Evolutionary conservation across 2,113 vertebrate genomes (phyloP), one percentile per base, ranked within the genome.

Genomic region (Aramus guarauna): DNA sequence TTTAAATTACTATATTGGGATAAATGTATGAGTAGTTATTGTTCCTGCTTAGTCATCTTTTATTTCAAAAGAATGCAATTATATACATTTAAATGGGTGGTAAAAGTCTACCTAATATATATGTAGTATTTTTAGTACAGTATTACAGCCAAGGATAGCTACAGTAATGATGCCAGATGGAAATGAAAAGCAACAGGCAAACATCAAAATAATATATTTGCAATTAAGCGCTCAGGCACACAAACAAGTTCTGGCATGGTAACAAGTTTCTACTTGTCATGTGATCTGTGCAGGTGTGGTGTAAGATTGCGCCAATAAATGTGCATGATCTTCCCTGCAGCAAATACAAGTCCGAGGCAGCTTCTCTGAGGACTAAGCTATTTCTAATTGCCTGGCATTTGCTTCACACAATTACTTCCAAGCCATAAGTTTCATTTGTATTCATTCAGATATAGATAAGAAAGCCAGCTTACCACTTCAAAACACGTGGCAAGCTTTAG

Each of bases 401-500:
- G 45, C 60, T 82, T 89, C 76, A 92, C 36, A 64, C 64, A 72
- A 63, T 67, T 81, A 89, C 43, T 94, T 86, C 80, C 11, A 7
- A 87, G 66, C 36, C 8, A 0, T 32, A 93, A 76, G 74, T 64
- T 95, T 94, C 15, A 52, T 1, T 22, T 30, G 34, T 37, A 20
- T 60, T 92, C 89, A 91, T 23, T 62, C 37, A 62, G 36, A 30
- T 60, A 86, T 0, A 91, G 64, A 55, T 39, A 88, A 60, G 48
- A 86, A 93, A 60, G 52, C 34, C 29, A 94, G 22, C 98, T 98
- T 97, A 99, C 99, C 98, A 99, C 99, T 98, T 99, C 99, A 84
- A 99, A 99, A 97, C 99, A 99, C 2, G 99, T 98, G 79, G 98
- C 98, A 94, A 99, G 98, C 95, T 99, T 99, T 43, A 99, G 98